Conservation (phyloP, 2,888 invertebrate species). For the Synanthedon vespiformis region DNA sequence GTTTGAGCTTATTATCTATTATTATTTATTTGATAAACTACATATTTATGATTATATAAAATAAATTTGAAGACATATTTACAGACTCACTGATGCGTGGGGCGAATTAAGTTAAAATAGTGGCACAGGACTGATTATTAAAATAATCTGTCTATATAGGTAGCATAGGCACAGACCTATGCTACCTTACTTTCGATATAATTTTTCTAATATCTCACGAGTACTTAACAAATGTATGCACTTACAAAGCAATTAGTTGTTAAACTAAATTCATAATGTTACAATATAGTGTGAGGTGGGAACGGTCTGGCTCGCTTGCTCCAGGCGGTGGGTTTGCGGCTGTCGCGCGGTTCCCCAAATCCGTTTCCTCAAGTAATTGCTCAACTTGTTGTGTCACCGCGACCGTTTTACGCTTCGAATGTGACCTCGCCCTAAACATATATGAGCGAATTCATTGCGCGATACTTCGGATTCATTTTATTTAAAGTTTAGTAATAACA, state of each 20-base stretch:
- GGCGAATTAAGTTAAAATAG: too few relatives aligned
- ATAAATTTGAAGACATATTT: too few relatives aligned
- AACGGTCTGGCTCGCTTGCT: neutral
- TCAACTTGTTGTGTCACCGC: constrained; percentile 24
- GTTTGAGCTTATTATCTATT: too few relatives aligned
- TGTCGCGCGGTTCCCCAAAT: constrained; percentile 14
- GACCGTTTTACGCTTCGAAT: constrained; percentile 8
- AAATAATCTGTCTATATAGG: too few relatives aligned
- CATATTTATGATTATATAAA: too few relatives aligned
- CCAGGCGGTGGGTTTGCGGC: constrained; percentile 4
- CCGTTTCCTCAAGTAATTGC: constrained; percentile 24
- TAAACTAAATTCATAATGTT: neutral
- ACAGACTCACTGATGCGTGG: too few relatives aligned
- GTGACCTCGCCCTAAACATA: neutral
- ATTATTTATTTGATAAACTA: too few relatives aligned
- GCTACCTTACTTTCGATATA: too few relatives aligned
- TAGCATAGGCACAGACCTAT: too few relatives aligned
- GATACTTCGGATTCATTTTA: neutral
- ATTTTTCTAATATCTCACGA: neutral
- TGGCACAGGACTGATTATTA: too few relatives aligned
- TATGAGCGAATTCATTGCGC: neutral
- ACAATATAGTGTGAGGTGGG: neutral
- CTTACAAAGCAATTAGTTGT: neutral
- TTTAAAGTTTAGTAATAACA: neutral
- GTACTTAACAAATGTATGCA: neutral